These are phyloP conservation scores for Sarcophaga variegata DNA, from an alignment of 2,888 invertebrate genomes.

Conservation along the genomic window DNA sequence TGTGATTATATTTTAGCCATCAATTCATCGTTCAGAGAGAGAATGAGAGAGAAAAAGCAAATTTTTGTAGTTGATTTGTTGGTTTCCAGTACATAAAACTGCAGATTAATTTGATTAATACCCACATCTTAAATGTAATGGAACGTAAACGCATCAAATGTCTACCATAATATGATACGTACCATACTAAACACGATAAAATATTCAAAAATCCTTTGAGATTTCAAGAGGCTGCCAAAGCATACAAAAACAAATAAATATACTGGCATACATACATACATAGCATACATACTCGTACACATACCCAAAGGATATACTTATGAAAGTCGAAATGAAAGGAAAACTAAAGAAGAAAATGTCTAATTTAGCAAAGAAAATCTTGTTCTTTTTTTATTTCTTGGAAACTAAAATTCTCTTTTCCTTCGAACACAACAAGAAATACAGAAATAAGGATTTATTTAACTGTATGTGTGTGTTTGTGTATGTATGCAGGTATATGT, in stretches of 20 bases:
- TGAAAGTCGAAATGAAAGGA: background rate
- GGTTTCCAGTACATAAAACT: constrained; percentile 54
- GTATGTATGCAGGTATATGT: background rate
- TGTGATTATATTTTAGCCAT: no score
- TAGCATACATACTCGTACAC: background rate
- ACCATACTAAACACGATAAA: constrained; percentile 28
- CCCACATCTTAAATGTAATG: constrained; percentile 51
- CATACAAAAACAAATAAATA: background rate
- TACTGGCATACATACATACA: background rate
- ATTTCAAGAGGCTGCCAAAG: background rate
- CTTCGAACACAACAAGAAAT: background rate
- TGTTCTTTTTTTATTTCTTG: no score
- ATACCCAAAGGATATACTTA: background rate
- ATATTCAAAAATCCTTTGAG: constrained; percentile 45
- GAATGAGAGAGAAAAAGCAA: background rate
- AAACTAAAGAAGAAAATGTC: background rate
- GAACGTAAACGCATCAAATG: constrained; percentile 38
- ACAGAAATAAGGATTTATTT: background rate
- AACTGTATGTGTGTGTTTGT: background rate
- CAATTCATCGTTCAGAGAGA: no score
- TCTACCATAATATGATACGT: background rate
- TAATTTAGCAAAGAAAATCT: constrained; percentile 19
- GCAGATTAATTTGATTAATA: constrained; percentile 57
- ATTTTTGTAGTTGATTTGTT: constrained; percentile 32
- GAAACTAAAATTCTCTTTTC: no score